Base-by-base conservation (phyloP, 2,888 invertebrate genomes). In the Busseola fusca region DNA sequence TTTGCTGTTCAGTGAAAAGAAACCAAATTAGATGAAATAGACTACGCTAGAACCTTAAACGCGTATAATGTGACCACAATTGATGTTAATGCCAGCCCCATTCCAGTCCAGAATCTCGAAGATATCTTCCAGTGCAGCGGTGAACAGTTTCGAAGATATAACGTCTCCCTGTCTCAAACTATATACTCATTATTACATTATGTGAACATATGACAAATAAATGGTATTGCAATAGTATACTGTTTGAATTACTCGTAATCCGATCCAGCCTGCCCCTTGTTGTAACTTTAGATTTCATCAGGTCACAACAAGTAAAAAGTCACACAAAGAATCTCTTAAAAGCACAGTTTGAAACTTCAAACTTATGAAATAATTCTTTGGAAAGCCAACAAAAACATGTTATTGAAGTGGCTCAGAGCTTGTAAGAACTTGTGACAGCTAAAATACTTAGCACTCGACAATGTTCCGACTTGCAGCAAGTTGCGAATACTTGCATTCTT, bases 381-480 rank as follows among this genome's bases (percentile, higher is more conserved):
- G 42, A 74, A 76, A 80, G 60, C 63, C 60, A 83, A 80, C 80
- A 83, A 75, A 84, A 76, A 84, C 79, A 84, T 83, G 85, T 80
- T 83, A 82, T 84, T 80, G 74, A 69, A 83, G 77, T 76, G 56
- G 62, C 70, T 82, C 66, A 69, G 70, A 72, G 74, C 60, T 76
- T 34, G 56, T 42, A 59, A 74, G 68, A 72, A 81, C 48, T 81
- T 67, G 59, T 64, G 73, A 69, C 79, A 68, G 66, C 68, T 78
- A 73, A 73, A 82, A 78, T 79, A 78, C 79, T 79, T 79, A 82
- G 74, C 79, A 69, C 79, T 78, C 72, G 45, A 65, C 78, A 60
- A 64, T 64, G 76, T 63, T 18, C 60, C 62, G 27, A 77, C 54
- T 78, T 54, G 65, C 78, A 30, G 59, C 42, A 69, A 69, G 50